phyloP scores from a whole-genome alignment of 92 coral and sea anemone species.

The Nematostella vectensis region DNA sequence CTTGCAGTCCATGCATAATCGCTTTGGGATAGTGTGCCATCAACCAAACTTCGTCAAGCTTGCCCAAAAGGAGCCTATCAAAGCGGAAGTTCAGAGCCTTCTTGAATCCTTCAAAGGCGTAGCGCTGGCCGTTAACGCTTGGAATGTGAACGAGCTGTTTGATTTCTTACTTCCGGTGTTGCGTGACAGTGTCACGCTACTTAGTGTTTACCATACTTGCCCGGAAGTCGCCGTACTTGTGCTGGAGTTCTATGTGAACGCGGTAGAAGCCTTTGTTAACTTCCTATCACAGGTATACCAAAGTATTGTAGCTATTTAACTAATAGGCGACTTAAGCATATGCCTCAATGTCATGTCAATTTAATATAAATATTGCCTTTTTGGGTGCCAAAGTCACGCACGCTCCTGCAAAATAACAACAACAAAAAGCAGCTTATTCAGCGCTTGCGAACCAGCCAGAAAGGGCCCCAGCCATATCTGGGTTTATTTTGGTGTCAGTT shows the following conservation, averaged over 20 bases:
- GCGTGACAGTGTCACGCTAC: constrained; percentile 57
- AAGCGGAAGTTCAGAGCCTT: constrained; percentile 58
- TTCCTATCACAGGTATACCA: constrained; percentile 48
- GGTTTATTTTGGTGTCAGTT: too few species aligned
- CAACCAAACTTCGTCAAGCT: constrained; percentile 78
- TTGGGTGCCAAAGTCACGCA: too few species aligned
- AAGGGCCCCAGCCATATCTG: too few species aligned
- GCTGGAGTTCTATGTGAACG: constrained; percentile 77
- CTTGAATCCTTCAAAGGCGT: constrained; percentile 89
- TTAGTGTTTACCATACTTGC: constrained; percentile 72
- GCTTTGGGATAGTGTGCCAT: constrained; percentile 57
- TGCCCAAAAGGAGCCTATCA: constrained; percentile 65
- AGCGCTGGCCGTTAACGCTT: constrained; percentile 58
- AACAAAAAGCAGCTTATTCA: too few species aligned
- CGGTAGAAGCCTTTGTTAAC: constrained; percentile 61
- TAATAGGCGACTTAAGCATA: too few species aligned
- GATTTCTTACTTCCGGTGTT: constrained; percentile 60
- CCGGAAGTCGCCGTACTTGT: constrained; percentile 81
- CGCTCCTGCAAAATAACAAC: too few species aligned
- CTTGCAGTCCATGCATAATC: constrained; percentile 64
- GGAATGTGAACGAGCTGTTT: constrained; percentile 50
- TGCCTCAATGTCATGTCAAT: too few species aligned
- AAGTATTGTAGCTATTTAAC: not conserved
- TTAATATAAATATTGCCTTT: too few species aligned
- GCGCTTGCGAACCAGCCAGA: too few species aligned